phyloP scores from a whole-genome alignment of 2,797 vertebrate genomes.

The Knipowitschia caucasica region DNA sequence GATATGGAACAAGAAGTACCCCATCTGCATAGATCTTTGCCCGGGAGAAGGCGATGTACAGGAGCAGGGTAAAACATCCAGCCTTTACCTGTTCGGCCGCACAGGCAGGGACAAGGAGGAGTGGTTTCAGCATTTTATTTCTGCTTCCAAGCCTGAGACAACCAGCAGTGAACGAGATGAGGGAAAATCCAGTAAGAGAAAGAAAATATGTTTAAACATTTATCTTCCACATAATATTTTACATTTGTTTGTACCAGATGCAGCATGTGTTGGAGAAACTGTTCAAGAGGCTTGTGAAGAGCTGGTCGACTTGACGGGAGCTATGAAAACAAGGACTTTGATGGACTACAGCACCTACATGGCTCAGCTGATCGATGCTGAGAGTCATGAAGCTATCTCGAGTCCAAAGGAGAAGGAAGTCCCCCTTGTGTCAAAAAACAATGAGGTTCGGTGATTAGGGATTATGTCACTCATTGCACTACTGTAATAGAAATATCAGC shows the following conservation, averaged over 20 bases:
- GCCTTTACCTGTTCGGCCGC: constrained; percentile 82
- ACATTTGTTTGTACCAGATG: constrained; percentile 7
- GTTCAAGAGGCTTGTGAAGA: constrained; percentile 71
- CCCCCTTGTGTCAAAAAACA: constrained; percentile 54
- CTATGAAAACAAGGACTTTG: constrained; percentile 65
- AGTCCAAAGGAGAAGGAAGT: constrained; percentile 70
- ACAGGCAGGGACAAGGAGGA: constrained; percentile 88
- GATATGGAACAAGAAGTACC: constrained; percentile 89
- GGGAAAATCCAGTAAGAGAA: constrained; percentile 65
- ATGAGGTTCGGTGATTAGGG: neutral
- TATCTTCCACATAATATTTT: neutral
- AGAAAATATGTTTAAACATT: neutral
- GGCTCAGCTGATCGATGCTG: constrained; percentile 65
- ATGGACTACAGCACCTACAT: constrained; percentile 83
- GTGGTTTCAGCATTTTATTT: constrained; percentile 83
- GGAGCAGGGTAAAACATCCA: constrained; percentile 53
- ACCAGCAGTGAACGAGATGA: constrained; percentile 25
- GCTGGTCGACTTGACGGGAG: constrained; percentile 59
- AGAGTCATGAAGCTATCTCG: constrained; percentile 30
- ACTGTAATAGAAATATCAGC: neutral
- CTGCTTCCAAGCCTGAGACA: constrained; percentile 54
- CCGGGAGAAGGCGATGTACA: constrained; percentile 44
- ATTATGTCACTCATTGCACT: neutral
- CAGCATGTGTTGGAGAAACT: constrained; percentile 43
- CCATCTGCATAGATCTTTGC: constrained; percentile 79